Conservation (phyloP, 2,888 invertebrate species). For the Catocala nupta region DNA sequence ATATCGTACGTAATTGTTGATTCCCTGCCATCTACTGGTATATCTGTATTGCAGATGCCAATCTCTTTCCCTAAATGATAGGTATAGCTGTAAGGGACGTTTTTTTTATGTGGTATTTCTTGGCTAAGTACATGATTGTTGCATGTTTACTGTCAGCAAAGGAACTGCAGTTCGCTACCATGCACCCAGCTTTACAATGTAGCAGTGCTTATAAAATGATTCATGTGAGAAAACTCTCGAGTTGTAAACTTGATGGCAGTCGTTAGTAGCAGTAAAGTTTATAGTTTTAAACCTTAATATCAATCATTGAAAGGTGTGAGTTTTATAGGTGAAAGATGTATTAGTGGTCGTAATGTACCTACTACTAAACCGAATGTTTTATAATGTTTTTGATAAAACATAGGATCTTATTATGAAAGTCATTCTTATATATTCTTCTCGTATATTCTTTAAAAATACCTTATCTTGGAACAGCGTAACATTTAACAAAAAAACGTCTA, state of each 20-base stretch:
- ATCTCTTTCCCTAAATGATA: too few species aligned
- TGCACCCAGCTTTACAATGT: constrained; percentile 11
- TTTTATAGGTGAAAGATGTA: constrained; percentile 22
- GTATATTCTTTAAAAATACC: too few species aligned
- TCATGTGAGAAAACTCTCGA: constrained; percentile 53
- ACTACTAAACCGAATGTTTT: not conserved
- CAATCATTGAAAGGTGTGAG: constrained; percentile 24
- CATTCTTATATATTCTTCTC: too few species aligned
- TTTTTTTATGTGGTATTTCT: too few species aligned
- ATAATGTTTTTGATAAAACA: not conserved
- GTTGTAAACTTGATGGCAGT: constrained; percentile 41
- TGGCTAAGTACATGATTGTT: too few species aligned
- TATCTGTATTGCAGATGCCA: too few species aligned
- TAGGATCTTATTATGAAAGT: not conserved
- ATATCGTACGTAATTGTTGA: too few species aligned
- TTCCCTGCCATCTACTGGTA: too few species aligned
- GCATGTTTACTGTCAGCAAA: not conserved
- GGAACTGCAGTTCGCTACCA: not conserved
- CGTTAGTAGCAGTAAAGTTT: constrained; percentile 37
- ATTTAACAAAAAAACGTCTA: too few species aligned
- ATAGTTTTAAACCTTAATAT: constrained; percentile 21
- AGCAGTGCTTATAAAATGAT: constrained; percentile 48
- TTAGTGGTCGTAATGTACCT: not conserved
- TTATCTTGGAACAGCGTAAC: too few species aligned
- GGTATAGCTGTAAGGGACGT: too few species aligned